Evolutionary conservation across 2,797 vertebrate genomes (phyloP).

Genomic region (Sebastes iracundus): DNA sequence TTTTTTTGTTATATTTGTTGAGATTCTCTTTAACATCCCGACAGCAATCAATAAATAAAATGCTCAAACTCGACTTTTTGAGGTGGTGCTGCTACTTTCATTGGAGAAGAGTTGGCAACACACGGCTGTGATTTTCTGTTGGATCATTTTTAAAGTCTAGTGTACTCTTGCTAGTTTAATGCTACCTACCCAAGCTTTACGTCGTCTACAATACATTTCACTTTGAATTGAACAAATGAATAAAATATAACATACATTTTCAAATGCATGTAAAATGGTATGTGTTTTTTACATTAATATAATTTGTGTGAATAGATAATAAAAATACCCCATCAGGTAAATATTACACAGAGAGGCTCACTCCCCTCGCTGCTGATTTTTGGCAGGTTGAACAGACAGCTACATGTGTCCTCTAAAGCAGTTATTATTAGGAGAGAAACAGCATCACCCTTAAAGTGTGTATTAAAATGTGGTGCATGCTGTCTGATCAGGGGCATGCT

Average conservation of each 20-base stretch:
- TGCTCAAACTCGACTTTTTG: not conserved
- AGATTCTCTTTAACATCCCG: not conserved
- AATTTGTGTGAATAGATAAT: no score
- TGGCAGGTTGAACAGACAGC: constrained; percentile 66
- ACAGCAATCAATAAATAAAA: not conserved
- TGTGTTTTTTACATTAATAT: no score
- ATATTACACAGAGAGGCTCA: no score
- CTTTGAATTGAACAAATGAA: constrained; percentile 33
- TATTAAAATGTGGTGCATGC: constrained; percentile 21
- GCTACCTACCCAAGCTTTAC: not conserved
- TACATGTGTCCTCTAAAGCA: constrained; percentile 25
- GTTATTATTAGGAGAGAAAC: constrained; percentile 2
- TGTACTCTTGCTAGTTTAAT: not conserved
- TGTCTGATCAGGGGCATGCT: constrained; percentile 35
- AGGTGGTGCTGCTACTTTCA: no score
- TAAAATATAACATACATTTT: constrained; percentile 5
- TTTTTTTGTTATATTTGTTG: no score
- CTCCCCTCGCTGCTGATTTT: constrained; percentile 32
- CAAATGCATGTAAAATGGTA: not conserved
- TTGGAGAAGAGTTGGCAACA: no score
- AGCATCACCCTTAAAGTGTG: not conserved
- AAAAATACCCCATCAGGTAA: no score
- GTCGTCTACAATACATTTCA: constrained; percentile 11
- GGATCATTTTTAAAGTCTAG: not conserved
- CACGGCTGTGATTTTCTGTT: not conserved